Evolutionary conservation across 2,113 vertebrate genomes (phyloP), one percentile per base, ranked within the genome.

Genomic region (Peromyscus californicus): DNA sequence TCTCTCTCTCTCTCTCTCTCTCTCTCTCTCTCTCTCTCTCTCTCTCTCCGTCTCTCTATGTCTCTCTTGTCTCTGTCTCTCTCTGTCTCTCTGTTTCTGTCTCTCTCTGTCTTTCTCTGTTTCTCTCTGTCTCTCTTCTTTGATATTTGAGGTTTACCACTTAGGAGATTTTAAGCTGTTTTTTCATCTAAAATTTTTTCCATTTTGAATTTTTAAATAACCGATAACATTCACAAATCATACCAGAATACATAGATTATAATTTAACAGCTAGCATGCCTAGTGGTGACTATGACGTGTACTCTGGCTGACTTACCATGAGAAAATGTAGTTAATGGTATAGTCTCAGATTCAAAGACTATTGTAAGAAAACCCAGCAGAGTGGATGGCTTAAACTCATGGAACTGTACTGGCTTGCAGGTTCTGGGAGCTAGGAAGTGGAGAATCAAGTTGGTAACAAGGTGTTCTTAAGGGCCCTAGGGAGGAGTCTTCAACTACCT

Each of bases 131-230:
- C 12, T 51, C 12, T 24, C 45, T 95, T 92, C 98, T 95, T 99
- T 98, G 98, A 93, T 98, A 97, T 39, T 95, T 89, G 63, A 95
- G 85, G 80, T 98, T 98, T 98, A 98, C 97, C 95, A 98, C 97
- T 97, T 98, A 97, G 97, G 93, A 98, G 98, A 98, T 98, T 99
- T 98, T 98, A 98, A 98, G 61, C 39, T 45, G 42, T 63, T 98
- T 89, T 98, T 98, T 36, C 96, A 97, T 98, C 99, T 98, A 98
- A 99, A 98, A 93, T 89, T 96, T 93, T 93, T 98, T 79, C 42
- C 95, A 95, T 91, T 98, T 95, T 45, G 26, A 92, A 94, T 97
- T 94, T 94, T 12, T 89, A 67, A 31, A 89, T 85, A 51, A 78
- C 21, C 24, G 11, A 63, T 82, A 82, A 39, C 48, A 93, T 96